A percentile compares a stretch with the other conserved stretches of the same genome.
These are phyloP conservation scores for Dasyprocta punctata DNA, from an alignment of 2,113 vertebrate species.

Conservation along the genomic window DNA sequence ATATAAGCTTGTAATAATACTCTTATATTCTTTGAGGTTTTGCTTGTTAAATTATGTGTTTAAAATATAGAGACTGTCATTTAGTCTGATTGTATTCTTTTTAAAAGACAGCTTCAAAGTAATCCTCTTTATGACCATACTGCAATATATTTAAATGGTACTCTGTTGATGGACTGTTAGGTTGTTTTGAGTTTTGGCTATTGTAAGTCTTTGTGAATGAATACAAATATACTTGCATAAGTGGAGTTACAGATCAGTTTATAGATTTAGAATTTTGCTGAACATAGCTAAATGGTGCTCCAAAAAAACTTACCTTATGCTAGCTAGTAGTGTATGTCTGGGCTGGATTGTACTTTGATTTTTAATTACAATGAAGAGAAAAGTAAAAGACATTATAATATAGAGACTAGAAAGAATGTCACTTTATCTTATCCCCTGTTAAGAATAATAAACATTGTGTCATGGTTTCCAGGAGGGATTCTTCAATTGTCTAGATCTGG, in stretches of 20 bases:
- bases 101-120: background rate
- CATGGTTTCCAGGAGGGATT: background rate
- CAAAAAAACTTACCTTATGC: background rate
- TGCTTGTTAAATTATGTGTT: slow-evolving; percentile 48
- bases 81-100: background rate
- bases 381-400: slow-evolving; percentile 1
- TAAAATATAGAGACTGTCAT: background rate
- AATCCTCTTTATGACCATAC: background rate
- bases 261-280: slow-evolving; percentile 33
- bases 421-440: background rate
- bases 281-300: slow-evolving; percentile 5
- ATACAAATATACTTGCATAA: slow-evolving; percentile 7
- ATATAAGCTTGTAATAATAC: background rate
- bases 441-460: background rate
- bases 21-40: slow-evolving; percentile 29
- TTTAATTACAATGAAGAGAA: slow-evolving; percentile 11
- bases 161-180: background rate
- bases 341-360: background rate
- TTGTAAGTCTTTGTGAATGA: background rate
- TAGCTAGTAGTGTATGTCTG: background rate
- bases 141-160: slow-evolving; percentile 6
- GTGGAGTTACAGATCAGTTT: background rate
- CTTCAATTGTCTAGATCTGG: background rate
- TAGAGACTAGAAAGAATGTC: background rate
- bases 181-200: slow-evolving; percentile 34